Conservation (phyloP, 2,797 vertebrate species). For the Tadarida brasiliensis region DNA sequence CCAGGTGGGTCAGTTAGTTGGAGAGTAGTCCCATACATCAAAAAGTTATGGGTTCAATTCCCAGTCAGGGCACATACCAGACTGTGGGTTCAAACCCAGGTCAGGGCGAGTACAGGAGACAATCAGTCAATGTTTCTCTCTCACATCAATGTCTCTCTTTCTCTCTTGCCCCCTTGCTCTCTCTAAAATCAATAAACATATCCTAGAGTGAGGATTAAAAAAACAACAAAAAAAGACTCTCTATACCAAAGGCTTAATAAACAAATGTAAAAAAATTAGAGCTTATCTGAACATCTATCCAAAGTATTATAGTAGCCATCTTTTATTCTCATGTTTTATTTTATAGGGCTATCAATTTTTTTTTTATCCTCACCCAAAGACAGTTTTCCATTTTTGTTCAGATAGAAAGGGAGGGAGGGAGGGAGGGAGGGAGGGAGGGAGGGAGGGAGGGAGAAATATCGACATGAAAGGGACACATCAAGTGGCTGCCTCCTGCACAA, state of each 20-base stretch:
- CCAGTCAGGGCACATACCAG: background rate
- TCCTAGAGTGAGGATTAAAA: too few relatives aligned
- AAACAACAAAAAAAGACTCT: background rate
- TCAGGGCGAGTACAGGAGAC: background rate
- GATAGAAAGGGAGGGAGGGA: too few relatives aligned
- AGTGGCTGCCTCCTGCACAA: too few relatives aligned
- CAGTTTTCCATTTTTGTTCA: too few relatives aligned
- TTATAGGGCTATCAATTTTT: background rate
- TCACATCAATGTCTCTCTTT: background rate
- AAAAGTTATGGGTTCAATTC: background rate
- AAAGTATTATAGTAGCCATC: conserved; percentile 12
- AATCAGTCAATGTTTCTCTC: background rate
- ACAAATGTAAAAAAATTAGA: background rate
- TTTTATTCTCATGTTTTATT: conserved; percentile 44
- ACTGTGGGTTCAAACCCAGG: background rate
- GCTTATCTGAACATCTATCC: background rate
- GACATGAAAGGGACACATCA: too few relatives aligned
- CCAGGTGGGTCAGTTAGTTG: background rate
- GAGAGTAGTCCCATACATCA: background rate
- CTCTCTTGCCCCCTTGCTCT: background rate
- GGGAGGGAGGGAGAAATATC: too few relatives aligned
- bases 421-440: too few relatives aligned
- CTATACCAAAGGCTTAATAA: background rate
- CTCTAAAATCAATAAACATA: background rate
- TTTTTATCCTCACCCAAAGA: too few relatives aligned